Base-by-base conservation (phyloP, 2,113 vertebrate species). In the Gopherus evgoodei region DNA sequence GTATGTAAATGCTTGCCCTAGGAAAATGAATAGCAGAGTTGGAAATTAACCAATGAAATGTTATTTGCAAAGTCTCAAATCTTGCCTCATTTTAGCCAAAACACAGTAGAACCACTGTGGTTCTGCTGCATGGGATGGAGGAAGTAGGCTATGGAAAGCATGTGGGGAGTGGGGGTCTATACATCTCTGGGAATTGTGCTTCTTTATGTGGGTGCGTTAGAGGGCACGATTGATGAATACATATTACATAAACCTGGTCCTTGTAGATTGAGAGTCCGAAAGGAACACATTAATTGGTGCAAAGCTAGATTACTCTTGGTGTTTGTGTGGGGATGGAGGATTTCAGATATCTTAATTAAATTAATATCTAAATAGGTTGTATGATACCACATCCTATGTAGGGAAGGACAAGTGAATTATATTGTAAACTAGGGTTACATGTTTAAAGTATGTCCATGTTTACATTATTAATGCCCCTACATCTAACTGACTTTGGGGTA, bases 1-100 rank as follows among this genome's bases (percentile, higher is more conserved):
- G 11, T 0, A 0, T 5, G 49, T 38, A 62, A 80, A 1, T 47
- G 25, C 29, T 76, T 88, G 8, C 2, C 19, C 11, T 31, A 6
- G 27, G 57, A 13, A 47, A 50, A 62, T 3, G 12, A 29, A 62
- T 29, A 62, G 57, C 57, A 29, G 42, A 53, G 1, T 6, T 27
- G n/a, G 84, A 27, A 76, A 54, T 54, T 24, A 21, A 53, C 31
- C 38, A 89, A 31, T 2, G 22, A 65, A 52, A 86, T 24, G 21
- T 75, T 75, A 42, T 35, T 72, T 9, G 4, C 21, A 38, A 38
- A 22, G 78, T 6, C 52, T 87, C 50, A 24, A 84, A 14, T 72
- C 79, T 83, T 54, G 6, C 31, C 83, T 59, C 27, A 24, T 35
- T 89, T 89, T 65, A 83, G 86, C 21, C 19, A 47, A 35, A 78